Evolutionary conservation across 2,888 invertebrate species (phyloP), one percentile per base, ranked within the genome.

Genomic region (Falcaria lacertinaria): DNA sequence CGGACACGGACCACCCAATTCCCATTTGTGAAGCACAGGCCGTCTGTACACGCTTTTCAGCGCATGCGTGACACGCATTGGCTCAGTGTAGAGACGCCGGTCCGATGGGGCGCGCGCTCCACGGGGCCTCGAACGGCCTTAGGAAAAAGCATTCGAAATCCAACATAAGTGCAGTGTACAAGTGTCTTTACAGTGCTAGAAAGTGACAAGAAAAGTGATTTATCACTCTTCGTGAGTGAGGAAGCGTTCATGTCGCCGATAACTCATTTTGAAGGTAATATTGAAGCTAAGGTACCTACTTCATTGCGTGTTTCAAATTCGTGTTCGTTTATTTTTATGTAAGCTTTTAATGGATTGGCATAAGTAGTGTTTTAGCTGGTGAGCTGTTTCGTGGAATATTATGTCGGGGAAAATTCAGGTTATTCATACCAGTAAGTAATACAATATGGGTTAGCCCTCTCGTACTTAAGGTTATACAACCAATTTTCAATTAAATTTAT

Each of bases 121-220:
- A 57, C 56, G 54, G 63, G 70, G 75, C 69, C 65, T 66, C 64
- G 45, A 34, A 54, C 64, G 68, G 58, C 57, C 50, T 55, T 62
- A 64, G 53, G 45, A 45, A 64, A 72, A 75, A 73, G 64, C 67
- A 79, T 77, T 78, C 79, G 79, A 71, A 67, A 72, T 72, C 61
- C 52, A 67, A 70, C 71, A 37, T 42, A 49, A 54, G 59, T 47
- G 47, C 41, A 47, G 50, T 54, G 47, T 60, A 59, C 51, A 41
- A 43, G 16, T 14, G 36, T 37, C 28, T 13, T 25, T 28, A 8
- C 37, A 37, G 37, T 37, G 37, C 22, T 7, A 19, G 13, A 19
- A 34, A 39, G 39, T 37, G 47, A 33, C 36, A 38, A 34, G 41
- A 33, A 42, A 28, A 28, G 28, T 28, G 28, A 28, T 28, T 8